Conservation (phyloP, 2,797 vertebrate genomes). For the Darevskia mixta region DNA sequence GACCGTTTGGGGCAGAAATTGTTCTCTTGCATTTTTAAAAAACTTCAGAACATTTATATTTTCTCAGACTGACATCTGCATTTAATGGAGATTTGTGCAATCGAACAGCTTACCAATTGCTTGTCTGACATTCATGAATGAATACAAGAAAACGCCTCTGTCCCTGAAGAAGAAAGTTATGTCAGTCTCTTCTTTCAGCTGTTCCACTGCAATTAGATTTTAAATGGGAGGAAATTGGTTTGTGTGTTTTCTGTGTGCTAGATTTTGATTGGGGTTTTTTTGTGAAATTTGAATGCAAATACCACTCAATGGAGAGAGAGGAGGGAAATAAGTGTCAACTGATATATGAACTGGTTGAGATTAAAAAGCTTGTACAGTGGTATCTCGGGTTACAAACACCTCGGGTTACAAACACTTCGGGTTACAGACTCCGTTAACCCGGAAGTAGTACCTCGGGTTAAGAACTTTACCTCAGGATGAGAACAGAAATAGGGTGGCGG, state of each 20-base stretch:
- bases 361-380: neutral
- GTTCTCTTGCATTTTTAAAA: neutral
- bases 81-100: slow-evolving; percentile 19
- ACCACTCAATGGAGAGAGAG: neutral
- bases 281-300: slow-evolving; percentile 12
- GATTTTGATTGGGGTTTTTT: neutral
- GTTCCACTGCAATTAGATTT: neutral
- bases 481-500: no score
- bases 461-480: no score
- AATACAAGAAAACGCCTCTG: neutral
- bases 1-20: neutral
- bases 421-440: no score
- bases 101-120: slow-evolving; percentile 12
- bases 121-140: slow-evolving; percentile 14
- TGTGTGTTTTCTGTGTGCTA: neutral
- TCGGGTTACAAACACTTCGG: no score
- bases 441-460: no score
- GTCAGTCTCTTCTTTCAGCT: slow-evolving; percentile 9
- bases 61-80: neutral
- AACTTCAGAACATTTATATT: neutral
- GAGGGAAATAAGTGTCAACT: neutral
- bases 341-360: neutral
- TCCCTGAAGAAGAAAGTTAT: neutral
- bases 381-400: no score
- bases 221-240: slow-evolving; percentile 9